Evolutionary conservation across 2,113 vertebrate species (phyloP), one percentile per base, ranked within the genome.

Genomic region (Otolemur garnettii): DNA sequence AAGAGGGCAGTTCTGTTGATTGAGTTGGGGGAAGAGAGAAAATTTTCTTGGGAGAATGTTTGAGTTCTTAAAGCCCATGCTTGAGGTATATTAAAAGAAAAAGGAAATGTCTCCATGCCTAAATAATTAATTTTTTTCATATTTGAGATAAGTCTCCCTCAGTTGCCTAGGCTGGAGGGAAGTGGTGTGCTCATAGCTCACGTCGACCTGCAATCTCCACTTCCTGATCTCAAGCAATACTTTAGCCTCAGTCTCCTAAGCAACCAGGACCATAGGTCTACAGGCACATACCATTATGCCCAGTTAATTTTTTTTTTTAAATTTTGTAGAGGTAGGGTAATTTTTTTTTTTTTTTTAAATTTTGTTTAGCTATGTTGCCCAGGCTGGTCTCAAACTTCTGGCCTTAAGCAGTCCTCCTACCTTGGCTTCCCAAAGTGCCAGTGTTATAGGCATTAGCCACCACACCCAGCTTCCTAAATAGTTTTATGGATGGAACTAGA

Each of bases 1-100:
- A 81, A 75, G 93, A 87, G 87, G 66, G 19, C 50, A 74, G 19
- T 90, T 96, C 50, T 97, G 9, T 74, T 93, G 85, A 60, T 21
- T 71, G 89, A 86, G 17, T 7, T 78, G 60, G 30, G 26, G 24
- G 64, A 64, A 91, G 42, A 68, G 74, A 57, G 33, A 69, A 38
- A n/a, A 75, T 92, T 95, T 92, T 94, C 60, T 91, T 35, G 55
- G 68, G 59, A 77, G 59, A 94, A 80, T 86, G 12, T 35, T 82
- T 79, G 83, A 87, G 4, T 84, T 95, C 30, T 30, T 94, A 87
- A 59, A 93, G 14, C 35, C 26, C 8, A n/a, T 33, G 7, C 33
- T 55, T 83, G 74, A 91, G 66, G 60, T 38, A 33, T 6, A 71
- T 38, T 80, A 75, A 89, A 75, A 93, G 42, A 74, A 79, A 94